Evolutionary conservation across 2,113 vertebrate genomes (phyloP).

Genomic region (Progne subis): DNA sequence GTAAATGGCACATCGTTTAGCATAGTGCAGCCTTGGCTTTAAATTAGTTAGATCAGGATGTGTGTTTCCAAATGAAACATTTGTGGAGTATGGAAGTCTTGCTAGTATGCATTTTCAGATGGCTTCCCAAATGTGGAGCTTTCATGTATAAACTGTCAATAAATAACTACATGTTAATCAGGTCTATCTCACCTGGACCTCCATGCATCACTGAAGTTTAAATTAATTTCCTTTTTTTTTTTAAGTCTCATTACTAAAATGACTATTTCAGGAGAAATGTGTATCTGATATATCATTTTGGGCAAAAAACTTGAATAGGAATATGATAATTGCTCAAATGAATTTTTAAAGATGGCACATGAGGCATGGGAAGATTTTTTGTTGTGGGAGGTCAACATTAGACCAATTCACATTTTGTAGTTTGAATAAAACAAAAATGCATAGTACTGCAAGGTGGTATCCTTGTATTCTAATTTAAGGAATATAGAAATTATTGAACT

Average conservation of each 20-base stretch:
- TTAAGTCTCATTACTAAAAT: neutral
- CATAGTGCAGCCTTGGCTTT: neutral
- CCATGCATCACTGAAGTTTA: neutral
- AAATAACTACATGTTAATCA: neutral
- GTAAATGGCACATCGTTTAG: neutral
- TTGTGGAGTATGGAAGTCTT: neutral
- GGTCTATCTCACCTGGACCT: neutral
- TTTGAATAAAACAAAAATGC: neutral
- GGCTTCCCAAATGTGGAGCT: neutral
- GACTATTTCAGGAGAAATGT: neutral
- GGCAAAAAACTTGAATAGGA: neutral
- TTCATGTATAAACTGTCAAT: neutral
- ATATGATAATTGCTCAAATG: neutral
- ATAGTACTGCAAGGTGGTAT: neutral
- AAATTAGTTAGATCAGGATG: neutral
- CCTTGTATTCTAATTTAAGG: accelerated
- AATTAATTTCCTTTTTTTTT: neutral
- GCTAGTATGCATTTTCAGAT: neutral
- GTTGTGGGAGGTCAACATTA: neutral
- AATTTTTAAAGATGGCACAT: neutral
- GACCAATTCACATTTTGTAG: neutral
- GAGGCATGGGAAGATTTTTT: neutral
- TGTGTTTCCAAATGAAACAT: neutral
- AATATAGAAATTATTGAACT: neutral
- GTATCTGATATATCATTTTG: neutral